A percentile compares a stretch with the other conserved stretches of the same genome.
These are phyloP conservation scores for Microcebus jonahi DNA, from an alignment of 2,113 vertebrate genomes.

Conservation along the genomic window DNA sequence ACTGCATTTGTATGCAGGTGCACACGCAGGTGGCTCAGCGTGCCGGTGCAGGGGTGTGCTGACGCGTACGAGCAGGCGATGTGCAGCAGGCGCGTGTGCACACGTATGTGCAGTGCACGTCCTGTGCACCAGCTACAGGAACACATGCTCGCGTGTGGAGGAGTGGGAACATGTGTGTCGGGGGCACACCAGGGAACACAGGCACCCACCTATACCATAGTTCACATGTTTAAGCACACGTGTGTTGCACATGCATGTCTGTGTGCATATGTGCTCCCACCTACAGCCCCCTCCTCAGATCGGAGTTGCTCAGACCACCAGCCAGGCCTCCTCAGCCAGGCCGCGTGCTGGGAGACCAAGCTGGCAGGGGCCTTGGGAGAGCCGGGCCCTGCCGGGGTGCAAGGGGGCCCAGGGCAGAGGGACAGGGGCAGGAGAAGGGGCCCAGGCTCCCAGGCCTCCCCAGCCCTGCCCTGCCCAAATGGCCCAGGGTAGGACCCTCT, in stretches of 20 bases:
- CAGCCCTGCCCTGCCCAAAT: not conserved
- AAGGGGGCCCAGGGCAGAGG: not conserved
- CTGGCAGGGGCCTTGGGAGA: not conserved
- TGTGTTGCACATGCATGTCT: not conserved
- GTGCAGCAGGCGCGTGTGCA: not conserved
- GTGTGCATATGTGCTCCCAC: too few species aligned
- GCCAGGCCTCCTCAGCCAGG: not conserved
- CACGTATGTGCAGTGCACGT: rapidly evolving
- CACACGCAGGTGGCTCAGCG: not conserved
- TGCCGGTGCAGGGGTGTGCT: not conserved
- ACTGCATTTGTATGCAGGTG: conserved; percentile 42
- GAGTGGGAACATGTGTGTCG: rapidly evolving
- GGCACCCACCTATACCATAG: not conserved
- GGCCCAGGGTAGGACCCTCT: not conserved
- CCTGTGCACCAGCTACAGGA: not conserved
- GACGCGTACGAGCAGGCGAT: rapidly evolving
- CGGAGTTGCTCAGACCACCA: not conserved
- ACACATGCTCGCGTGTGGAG: not conserved
- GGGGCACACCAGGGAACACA: not conserved
- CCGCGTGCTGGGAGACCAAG: not conserved
- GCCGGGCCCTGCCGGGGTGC: not conserved
- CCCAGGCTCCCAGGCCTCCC: not conserved
- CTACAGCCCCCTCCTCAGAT: not conserved
- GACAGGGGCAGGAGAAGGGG: not conserved
- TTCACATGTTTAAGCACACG: not conserved